These are phyloP conservation scores for Epinephelus awoara DNA, from an alignment of 2,797 vertebrate genomes.

Conservation along the genomic window DNA sequence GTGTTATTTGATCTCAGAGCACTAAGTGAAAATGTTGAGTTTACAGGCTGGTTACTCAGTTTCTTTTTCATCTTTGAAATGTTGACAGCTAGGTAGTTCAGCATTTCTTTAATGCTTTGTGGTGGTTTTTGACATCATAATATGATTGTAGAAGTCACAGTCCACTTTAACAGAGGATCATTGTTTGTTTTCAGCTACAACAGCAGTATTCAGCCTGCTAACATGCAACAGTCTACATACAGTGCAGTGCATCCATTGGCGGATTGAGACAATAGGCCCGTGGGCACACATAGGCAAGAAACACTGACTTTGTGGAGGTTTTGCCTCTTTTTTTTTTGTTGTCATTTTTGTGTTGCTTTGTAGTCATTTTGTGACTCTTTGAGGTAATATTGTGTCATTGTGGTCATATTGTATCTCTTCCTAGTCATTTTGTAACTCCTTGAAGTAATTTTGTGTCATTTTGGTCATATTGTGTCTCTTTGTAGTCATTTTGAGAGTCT, in stretches of 20 bases:
- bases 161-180: not conserved
- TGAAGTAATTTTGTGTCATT: too few relatives aligned
- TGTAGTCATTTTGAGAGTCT: too few relatives aligned
- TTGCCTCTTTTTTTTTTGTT: too few relatives aligned
- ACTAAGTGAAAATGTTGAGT: slow-evolving; percentile 29
- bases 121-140: not conserved
- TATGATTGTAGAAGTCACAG: not conserved
- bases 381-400: too few relatives aligned
- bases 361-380: too few relatives aligned
- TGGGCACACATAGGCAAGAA: too few relatives aligned
- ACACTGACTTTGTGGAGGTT: too few relatives aligned
- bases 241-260: not conserved
- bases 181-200: not conserved
- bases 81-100: not conserved
- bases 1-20: slow-evolving; percentile 38
- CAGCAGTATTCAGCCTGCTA: not conserved
- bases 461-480: too few relatives aligned
- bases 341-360: too few relatives aligned
- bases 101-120: not conserved
- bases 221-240: not conserved
- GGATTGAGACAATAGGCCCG: too few relatives aligned
- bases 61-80: slow-evolving; percentile 6
- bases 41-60: not conserved
- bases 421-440: too few relatives aligned
- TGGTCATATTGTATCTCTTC: too few relatives aligned